Conservation (phyloP, 2,888 invertebrate species). For the Periphyllus acericola region DNA sequence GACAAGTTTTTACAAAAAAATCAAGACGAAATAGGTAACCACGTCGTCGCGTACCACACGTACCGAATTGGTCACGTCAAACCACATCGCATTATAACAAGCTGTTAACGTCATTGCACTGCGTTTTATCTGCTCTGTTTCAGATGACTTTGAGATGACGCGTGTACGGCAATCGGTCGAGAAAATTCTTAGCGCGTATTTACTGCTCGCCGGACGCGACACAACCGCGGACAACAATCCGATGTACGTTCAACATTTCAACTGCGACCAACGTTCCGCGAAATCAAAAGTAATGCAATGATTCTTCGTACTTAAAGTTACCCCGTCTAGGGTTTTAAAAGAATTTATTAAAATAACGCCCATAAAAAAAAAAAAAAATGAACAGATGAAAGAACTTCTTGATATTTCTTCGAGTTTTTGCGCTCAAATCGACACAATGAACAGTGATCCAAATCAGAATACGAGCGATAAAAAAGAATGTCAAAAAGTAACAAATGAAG, state of each 20-base stretch:
- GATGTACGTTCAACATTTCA: neutral
- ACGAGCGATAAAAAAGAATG: neutral
- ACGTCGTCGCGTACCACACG: too few species aligned
- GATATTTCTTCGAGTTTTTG: neutral
- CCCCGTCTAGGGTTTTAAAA: too few species aligned
- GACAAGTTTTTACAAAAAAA: slow-evolving; percentile 2
- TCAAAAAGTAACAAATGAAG: neutral
- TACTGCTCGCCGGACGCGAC: neutral
- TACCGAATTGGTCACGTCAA: neutral
- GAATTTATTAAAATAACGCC: neutral
- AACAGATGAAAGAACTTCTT: slow-evolving; percentile 14
- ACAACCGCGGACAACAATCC: neutral
- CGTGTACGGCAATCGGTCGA: neutral
- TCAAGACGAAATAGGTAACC: neutral
- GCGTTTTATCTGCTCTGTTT: neutral
- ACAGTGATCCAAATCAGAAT: neutral
- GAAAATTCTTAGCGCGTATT: neutral
- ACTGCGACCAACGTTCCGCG: neutral
- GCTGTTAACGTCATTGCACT: too few species aligned
- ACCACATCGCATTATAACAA: neutral
- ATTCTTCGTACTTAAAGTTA: neutral
- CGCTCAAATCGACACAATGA: neutral
- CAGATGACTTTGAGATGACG: neutral
- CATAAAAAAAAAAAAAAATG: neutral
- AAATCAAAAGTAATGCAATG: neutral